Conservation (phyloP, 1,140 invertebrate species). For the Chrysoperla carnea region DNA sequence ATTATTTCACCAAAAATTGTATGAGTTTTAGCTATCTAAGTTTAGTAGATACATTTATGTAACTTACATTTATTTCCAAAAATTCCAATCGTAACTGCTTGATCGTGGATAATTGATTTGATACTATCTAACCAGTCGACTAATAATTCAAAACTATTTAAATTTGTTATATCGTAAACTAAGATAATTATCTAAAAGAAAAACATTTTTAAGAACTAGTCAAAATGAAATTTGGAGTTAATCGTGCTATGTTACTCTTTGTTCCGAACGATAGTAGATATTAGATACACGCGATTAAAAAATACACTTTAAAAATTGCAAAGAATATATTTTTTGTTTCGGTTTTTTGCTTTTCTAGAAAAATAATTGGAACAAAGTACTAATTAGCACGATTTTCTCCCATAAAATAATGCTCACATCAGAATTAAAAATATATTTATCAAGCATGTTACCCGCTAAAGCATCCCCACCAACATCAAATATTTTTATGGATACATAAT, state of each 20-base stretch:
- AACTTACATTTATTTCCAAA: conserved; percentile 70
- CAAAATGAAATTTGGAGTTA: not conserved
- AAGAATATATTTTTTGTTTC: no score
- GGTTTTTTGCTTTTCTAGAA: no score
- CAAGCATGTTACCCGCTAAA: conserved; percentile 56
- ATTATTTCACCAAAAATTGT: conserved; percentile 1
- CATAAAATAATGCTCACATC: conserved; percentile 36
- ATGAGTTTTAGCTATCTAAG: not conserved
- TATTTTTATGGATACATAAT: conserved; percentile 52
- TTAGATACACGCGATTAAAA: no score
- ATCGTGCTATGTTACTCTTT: no score
- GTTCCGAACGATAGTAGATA: no score
- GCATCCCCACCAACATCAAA: conserved; percentile 73
- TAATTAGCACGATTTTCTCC: not conserved
- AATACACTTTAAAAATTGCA: no score
- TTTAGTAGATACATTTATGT: not conserved
- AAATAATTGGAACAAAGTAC: conserved; percentile 1
- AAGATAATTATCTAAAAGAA: conserved; percentile 56
- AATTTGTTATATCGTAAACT: conserved; percentile 76
- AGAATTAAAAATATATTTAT: conserved; percentile 64
- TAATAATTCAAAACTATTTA: conserved; percentile 60
- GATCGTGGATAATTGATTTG: conserved; percentile 29
- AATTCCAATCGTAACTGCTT: conserved; percentile 45
- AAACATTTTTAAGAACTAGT: not conserved
- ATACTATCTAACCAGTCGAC: conserved; percentile 53